Base-by-base conservation (phyloP, 2,888 invertebrate species). In the Drosophila barbarae region DNA sequence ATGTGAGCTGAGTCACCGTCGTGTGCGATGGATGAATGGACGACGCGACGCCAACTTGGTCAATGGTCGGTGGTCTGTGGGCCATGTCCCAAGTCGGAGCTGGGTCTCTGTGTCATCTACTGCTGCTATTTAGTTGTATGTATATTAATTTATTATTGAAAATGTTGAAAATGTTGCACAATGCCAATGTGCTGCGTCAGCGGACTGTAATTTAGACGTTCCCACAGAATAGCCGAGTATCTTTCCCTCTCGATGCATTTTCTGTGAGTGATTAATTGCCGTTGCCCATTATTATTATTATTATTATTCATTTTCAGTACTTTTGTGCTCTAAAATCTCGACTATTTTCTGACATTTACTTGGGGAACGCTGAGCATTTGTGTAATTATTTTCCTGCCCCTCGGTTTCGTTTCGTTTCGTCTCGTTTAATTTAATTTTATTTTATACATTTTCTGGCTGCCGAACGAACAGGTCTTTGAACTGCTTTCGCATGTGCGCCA, bases 401-500 rank as follows among this genome's bases (percentile, higher is more conserved):
- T 18, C 15, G 26, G 0, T 8, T 4, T 21, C 13, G 12, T 6
- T 15, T 28, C 26, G 28, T 6, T 15, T 28, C 26, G 28, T 12
- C 18, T 30, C 28, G 46, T 30, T 78, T 70, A 73, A 68, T 65
- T 61, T 57, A 44, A 28, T 28, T 42, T 59, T 35, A 36, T 46
- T 32, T 41, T 60, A 59, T 65, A 41, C 21, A 51, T 39, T 51
- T 44, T 51, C 26, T 42, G 41, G 42, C 42, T 42, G 64, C 64
- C 61, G 64, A 61, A 51, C 78, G 64, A 61, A 51, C 78, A 75
- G 79, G 84, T 79, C 79, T 84, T 84, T 84, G 84, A 79, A 79
- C 79, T 82, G 84, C 73, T 81, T 84, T 73, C 68, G 82, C 82
- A 75, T 84, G 71, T 81, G 78, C 82, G 78, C 82, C 77, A 77